Evolutionary conservation across 2,888 invertebrate genomes (phyloP).

Genomic region (Halictus ligatus): DNA sequence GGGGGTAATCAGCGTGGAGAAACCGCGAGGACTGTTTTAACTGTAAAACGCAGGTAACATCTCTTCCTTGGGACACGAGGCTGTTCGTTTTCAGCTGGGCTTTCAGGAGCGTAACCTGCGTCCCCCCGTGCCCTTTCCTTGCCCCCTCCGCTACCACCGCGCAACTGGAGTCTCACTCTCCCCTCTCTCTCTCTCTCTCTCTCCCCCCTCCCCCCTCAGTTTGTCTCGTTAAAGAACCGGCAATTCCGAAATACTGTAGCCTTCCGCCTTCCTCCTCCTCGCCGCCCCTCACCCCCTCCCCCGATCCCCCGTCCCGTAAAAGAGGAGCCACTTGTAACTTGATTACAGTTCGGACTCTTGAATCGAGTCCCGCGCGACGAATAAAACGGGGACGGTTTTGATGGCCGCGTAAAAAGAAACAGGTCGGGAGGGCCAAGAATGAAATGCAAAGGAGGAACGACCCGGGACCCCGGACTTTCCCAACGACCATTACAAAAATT

Average conservation of each 20-base stretch:
- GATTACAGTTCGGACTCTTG: conserved; percentile 32
- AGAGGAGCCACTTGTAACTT: conserved; percentile 35
- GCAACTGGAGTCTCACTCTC: not conserved
- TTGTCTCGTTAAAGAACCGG: conserved; percentile 24
- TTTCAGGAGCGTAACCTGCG: conserved; percentile 48
- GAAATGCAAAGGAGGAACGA: conserved; percentile 5
- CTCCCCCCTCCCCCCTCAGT: not conserved
- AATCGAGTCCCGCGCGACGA: conserved; percentile 32
- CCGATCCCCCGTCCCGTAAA: conserved; percentile 14
- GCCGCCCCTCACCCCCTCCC: not conserved
- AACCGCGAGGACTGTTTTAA: conserved; percentile 62
- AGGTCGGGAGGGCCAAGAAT: not conserved
- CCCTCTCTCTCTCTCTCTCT: too few species aligned
- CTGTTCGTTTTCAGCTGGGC: conserved; percentile 53
- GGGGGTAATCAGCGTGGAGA: conserved; percentile 55
- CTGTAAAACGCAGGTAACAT: conserved; percentile 65
- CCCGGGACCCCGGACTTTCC: conserved; percentile 7
- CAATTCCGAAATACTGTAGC: conserved; percentile 33
- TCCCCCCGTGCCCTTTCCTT: not conserved
- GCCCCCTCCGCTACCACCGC: not conserved
- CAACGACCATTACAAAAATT: conserved; percentile 36
- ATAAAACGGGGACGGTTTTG: conserved; percentile 32
- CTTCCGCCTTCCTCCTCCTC: not conserved
- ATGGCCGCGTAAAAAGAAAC: conserved; percentile 46
- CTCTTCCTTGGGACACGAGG: conserved; percentile 33